Evolutionary conservation across 2,888 invertebrate genomes (phyloP), one percentile per base, ranked within the genome.

Genomic region (Glyphotaelius pellucidus): DNA sequence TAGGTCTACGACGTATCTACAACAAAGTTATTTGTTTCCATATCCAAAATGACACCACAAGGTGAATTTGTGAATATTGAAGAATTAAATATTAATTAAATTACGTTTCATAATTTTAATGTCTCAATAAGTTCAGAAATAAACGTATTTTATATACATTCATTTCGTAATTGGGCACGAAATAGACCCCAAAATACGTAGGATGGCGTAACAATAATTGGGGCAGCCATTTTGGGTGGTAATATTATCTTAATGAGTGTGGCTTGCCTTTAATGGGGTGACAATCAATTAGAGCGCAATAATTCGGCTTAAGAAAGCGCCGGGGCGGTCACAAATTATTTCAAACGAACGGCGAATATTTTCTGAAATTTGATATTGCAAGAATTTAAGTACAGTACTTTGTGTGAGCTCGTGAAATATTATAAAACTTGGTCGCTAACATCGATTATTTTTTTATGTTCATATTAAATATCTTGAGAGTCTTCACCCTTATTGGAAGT

Each of bases 161-260:
- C 9, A 25, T 67, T 67, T n/a, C 25, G 7, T 67, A 67, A 67
- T n/a, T 25, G 25, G 25, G 67, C 9, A 9, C 67, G 67, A 25
- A 25, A 67, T n/a, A 67, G 9, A 7, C 25, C 67, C 67, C 67
- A 67, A 67, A 5, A n/a, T 67, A 25, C 9, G 7, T 25, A 9
- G 67, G n/a, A n/a, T 67, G 67, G 67, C 9, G 67, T 9, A 9
- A 67, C 67, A 67, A 67, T 67, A 67, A 67, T 67, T 67, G 67
- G 67, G 67, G 25, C 7, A 67, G 67, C 67, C 25, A 67, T 67
- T 67, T 67, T 9, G n/a, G n/a, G 67, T n/a, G 25, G 67, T 11
- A 25, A 67, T 67, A 32, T 81, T 81, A 81, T 81, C 81, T 81
- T 81, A 81, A 81, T 81, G 81, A 32, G 81, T 15, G 30, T 81